These are phyloP conservation scores for Thysanoteuthis rhombus DNA, from an alignment of 2,888 invertebrate genomes.

Conservation along the genomic window DNA sequence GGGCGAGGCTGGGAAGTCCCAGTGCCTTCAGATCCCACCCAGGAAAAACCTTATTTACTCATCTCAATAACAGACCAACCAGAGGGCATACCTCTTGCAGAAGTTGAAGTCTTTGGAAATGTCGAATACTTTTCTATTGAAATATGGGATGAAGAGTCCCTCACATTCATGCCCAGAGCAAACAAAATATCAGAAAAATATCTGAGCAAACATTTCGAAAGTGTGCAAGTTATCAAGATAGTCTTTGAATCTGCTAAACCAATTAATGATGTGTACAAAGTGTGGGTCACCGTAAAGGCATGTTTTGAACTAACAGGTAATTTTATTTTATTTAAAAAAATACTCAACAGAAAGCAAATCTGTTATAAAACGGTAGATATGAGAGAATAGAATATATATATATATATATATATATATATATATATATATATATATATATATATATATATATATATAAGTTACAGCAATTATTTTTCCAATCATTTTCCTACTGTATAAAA, in stretches of 20 bases:
- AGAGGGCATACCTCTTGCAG: not conserved
- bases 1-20: not conserved
- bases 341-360: too few relatives aligned
- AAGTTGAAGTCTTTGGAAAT: not conserved
- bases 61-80: not conserved
- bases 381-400: too few relatives aligned
- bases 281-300: not conserved
- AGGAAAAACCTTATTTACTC: not conserved
- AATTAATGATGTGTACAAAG: not conserved
- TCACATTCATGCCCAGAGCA: not conserved
- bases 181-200: not conserved
- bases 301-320: constrained; percentile 12
- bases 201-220: not conserved
- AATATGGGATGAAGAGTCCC: not conserved
- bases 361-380: too few relatives aligned
- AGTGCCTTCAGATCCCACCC: not conserved
- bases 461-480: too few relatives aligned
- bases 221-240: not conserved
- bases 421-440: too few relatives aligned
- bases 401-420: too few relatives aligned
- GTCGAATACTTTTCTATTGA: not conserved
- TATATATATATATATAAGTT: too few relatives aligned
- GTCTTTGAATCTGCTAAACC: not conserved
- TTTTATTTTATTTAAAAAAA: not conserved
- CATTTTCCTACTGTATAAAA: too few relatives aligned